Percentiles rank a stretch among this genome's conserved stretches.
These are phyloP conservation scores for Lagodon rhomboides DNA, from an alignment of 2,797 vertebrate genomes.

Conservation along the genomic window DNA sequence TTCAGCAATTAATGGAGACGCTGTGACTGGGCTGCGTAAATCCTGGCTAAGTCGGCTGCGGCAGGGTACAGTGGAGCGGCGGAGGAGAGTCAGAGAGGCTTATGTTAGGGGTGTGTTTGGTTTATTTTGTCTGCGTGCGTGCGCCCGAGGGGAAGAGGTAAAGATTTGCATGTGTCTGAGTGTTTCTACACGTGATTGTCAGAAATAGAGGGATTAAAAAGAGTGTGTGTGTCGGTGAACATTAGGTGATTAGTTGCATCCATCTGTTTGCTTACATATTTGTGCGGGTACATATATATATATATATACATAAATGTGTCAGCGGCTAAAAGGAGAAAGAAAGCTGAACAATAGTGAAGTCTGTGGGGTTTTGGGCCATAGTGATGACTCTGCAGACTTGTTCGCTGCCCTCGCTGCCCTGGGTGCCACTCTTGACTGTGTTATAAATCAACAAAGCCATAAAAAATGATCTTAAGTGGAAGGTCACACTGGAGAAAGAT, in stretches of 20 bases:
- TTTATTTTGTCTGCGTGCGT: constrained; percentile 51
- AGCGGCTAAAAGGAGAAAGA: constrained; percentile 14
- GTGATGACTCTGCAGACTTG: constrained; percentile 35
- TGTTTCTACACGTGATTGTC: constrained; percentile 35
- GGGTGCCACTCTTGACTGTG: constrained; percentile 29
- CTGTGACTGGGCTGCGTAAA: constrained; percentile 82
- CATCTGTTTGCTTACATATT: constrained; percentile 18
- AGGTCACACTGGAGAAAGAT: constrained; percentile 18
- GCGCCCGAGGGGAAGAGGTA: constrained; percentile 12
- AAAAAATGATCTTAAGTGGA: constrained; percentile 17
- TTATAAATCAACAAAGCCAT: constrained; percentile 38
- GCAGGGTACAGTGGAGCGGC: constrained; percentile 43
- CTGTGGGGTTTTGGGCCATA: not conserved
- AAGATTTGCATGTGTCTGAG: constrained; percentile 37
- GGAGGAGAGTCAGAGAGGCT: constrained; percentile 48
- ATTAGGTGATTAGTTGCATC: constrained; percentile 22
- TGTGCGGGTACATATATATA: not conserved
- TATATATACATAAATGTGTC: constrained; percentile 10
- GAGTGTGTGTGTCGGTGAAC: constrained; percentile 29
- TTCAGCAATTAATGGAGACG: constrained; percentile 85
- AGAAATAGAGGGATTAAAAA: constrained; percentile 25
- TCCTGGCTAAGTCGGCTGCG: constrained; percentile 78
- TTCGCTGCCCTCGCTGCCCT: constrained; percentile 23
- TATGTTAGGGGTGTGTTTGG: constrained; percentile 45
- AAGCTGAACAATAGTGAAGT: constrained; percentile 19